These are phyloP conservation scores for Struthidea cinerea DNA, from an alignment of 2,113 vertebrate genomes.

Conservation along the genomic window DNA sequence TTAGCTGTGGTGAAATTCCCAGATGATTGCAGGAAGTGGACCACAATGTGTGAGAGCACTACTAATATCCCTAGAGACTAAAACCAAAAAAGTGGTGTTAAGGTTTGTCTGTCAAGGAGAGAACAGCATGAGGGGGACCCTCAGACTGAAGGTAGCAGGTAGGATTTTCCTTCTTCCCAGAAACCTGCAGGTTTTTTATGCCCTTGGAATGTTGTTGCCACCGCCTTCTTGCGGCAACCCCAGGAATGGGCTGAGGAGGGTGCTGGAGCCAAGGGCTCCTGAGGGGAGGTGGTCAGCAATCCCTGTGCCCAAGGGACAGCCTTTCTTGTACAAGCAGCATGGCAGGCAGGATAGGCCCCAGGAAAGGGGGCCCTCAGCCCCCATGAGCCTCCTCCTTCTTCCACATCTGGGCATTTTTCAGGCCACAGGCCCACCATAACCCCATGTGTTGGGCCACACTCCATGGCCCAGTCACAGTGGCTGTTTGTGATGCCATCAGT, in stretches of 20 bases:
- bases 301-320: neutral
- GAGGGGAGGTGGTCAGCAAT: accelerated
- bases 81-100: neutral
- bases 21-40: neutral
- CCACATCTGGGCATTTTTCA: neutral
- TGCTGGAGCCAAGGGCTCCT: neutral
- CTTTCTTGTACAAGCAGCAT: neutral
- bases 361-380: neutral
- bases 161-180: neutral
- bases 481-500: neutral
- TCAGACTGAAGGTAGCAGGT: neutral
- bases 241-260: neutral
- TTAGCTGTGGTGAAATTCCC: neutral
- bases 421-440: neutral
- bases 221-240: neutral
- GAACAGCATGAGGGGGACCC: neutral
- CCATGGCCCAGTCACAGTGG: neutral
- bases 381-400: neutral
- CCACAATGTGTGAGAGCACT: neutral
- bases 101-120: neutral
- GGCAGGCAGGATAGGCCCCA: neutral
- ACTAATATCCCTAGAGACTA: neutral
- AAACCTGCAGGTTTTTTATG: neutral
- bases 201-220: neutral
- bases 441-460: accelerated